phyloP scores from a whole-genome alignment of 2,888 invertebrate genomes.

The Erebia palarica region DNA sequence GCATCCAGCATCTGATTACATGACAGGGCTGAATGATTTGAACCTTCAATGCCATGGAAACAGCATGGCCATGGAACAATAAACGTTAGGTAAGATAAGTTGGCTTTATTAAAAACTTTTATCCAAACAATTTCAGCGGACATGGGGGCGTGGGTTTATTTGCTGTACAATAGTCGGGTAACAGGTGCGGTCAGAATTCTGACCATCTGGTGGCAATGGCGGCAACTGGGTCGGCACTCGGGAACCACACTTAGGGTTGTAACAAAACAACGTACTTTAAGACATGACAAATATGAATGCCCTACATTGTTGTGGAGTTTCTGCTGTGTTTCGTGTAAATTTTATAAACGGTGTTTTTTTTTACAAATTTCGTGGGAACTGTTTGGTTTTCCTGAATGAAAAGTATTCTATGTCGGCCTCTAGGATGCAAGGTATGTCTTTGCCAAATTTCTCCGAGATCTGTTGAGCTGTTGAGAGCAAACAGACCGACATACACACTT shows the following conservation, averaged over 20 bases:
- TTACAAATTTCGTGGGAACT: too few relatives aligned
- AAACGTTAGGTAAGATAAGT: background rate
- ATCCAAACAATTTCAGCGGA: constrained; percentile 19
- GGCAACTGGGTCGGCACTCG: constrained; percentile 10
- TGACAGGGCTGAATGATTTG: too few relatives aligned
- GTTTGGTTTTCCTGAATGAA: too few relatives aligned
- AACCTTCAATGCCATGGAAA: background rate
- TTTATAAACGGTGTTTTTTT: too few relatives aligned
- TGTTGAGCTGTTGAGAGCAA: too few relatives aligned
- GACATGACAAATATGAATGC: background rate
- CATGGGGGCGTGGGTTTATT: constrained; percentile 22
- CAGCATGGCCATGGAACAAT: background rate
- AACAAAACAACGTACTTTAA: constrained; percentile 4
- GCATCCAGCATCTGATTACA: too few relatives aligned
- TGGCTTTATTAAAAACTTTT: constrained; percentile 21
- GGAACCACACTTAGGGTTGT: constrained; percentile 19
- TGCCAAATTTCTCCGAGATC: too few relatives aligned
- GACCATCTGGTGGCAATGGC: constrained; percentile 25
- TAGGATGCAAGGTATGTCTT: too few relatives aligned
- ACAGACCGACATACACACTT: too few relatives aligned
- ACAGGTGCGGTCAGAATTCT: constrained; percentile 36
- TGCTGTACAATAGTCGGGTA: constrained; percentile 35
- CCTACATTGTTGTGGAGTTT: background rate
- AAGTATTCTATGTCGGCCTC: too few relatives aligned
- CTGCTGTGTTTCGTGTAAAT: background rate